Conservation (phyloP, 2,888 invertebrate species). For the Protonemura montana region DNA sequence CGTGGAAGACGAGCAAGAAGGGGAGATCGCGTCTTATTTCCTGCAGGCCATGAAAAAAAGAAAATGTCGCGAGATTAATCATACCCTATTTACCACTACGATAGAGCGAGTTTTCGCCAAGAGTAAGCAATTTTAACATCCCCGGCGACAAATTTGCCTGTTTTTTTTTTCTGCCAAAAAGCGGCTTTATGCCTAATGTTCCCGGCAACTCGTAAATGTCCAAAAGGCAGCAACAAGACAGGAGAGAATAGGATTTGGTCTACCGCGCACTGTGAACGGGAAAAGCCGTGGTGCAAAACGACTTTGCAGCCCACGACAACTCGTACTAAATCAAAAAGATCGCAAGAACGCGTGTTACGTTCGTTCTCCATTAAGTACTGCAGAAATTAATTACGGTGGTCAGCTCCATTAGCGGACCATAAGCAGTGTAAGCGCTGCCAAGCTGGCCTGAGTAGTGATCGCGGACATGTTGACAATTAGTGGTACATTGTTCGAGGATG, state of each 20-base stretch:
- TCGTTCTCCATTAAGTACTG: background rate
- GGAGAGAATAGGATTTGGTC: background rate
- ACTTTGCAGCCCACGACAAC: background rate
- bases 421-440: background rate
- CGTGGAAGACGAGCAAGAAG: background rate
- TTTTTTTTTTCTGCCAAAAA: background rate
- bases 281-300: background rate
- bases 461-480: slow-evolving; percentile 1
- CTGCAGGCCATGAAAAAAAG: background rate
- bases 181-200: background rate
- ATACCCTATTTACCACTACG: background rate
- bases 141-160: slow-evolving; percentile 3
- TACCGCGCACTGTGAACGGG: background rate
- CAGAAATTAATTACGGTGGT: background rate
- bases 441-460: background rate
- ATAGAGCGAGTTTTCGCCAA: background rate
- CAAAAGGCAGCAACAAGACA: background rate
- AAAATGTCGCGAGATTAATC: background rate
- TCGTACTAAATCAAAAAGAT: background rate
- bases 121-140: slow-evolving; percentile 7
- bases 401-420: background rate
- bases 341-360: background rate
- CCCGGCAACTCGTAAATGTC: background rate
- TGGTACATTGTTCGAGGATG: background rate
- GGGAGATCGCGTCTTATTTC: background rate